Conservation (phyloP, 2,797 vertebrate species). For the Siniperca undulata region DNA sequence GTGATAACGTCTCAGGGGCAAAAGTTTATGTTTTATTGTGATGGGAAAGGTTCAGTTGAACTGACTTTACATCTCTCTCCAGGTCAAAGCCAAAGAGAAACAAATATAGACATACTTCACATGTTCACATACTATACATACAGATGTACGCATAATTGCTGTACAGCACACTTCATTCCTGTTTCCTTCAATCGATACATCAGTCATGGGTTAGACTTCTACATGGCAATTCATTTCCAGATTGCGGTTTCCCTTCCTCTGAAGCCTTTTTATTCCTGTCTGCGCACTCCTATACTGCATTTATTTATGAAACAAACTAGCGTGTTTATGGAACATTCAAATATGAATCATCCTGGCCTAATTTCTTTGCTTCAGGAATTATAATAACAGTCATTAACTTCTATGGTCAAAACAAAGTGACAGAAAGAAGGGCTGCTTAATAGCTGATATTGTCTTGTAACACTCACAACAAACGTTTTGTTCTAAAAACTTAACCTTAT, state of each 20-base stretch:
- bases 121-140: slow-evolving; percentile 9
- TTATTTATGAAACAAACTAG: slow-evolving; percentile 36
- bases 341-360: slow-evolving; percentile 32
- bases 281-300: not conserved
- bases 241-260: slow-evolving; percentile 3
- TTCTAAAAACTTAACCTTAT: not conserved
- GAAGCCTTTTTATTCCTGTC: slow-evolving; percentile 18
- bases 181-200: slow-evolving; percentile 8
- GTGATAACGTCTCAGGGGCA: not conserved
- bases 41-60: slow-evolving; percentile 7
- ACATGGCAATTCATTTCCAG: slow-evolving; percentile 26
- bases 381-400: slow-evolving; percentile 17
- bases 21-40: slow-evolving; percentile 1
- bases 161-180: slow-evolving; percentile 5
- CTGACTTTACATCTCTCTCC: not conserved
- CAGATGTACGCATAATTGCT: slow-evolving; percentile 10
- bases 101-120: not conserved
- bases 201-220: slow-evolving; percentile 17
- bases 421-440: not conserved
- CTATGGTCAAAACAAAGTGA: slow-evolving; percentile 26
- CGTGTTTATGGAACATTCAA: slow-evolving; percentile 35
- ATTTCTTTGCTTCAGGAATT: slow-evolving; percentile 16
- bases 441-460: not conserved
- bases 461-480: not conserved
- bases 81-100: not conserved